Evolutionary conservation across 2,888 invertebrate species (phyloP).

Genomic region (Standfussiana lucernea): DNA sequence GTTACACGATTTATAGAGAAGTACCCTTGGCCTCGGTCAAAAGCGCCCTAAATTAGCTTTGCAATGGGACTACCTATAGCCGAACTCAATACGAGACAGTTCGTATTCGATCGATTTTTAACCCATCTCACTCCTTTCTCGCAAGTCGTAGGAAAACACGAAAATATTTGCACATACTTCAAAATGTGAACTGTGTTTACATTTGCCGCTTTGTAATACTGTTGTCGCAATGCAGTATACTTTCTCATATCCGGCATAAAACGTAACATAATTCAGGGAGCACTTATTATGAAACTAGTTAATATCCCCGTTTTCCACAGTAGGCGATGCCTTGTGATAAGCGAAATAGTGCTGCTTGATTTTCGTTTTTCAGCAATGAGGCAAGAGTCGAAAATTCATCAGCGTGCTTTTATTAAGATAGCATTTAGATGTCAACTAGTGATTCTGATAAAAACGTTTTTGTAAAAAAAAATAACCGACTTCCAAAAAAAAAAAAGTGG

Average conservation of each 20-base stretch:
- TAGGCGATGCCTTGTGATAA: neutral
- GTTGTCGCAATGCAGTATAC: conserved; percentile 66
- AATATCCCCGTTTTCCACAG: neutral
- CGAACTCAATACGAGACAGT: conserved; percentile 3
- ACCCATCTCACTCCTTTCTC: conserved; percentile 27
- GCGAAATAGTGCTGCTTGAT: neutral
- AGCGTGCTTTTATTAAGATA: neutral
- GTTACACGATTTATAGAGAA: neutral
- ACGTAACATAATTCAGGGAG: conserved; percentile 41
- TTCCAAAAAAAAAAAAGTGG: too few species aligned
- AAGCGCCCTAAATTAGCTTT: neutral
- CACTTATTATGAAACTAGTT: conserved; percentile 44
- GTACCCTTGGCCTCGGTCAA: neutral
- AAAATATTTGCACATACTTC: conserved; percentile 52
- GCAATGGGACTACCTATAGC: neutral
- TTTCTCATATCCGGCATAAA: conserved; percentile 49
- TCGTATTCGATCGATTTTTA: conserved; percentile 17
- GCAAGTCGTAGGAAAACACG: conserved; percentile 34
- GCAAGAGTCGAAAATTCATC: neutral
- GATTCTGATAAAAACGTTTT: too few species aligned
- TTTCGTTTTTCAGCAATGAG: neutral
- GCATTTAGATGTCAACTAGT: neutral
- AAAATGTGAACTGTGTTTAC: conserved; percentile 50
- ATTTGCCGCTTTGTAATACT: conserved; percentile 46
- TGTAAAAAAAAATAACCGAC: too few species aligned